These are phyloP conservation scores for Hemitrygon akajei DNA, from an alignment of 2,797 vertebrate genomes.

Conservation along the genomic window DNA sequence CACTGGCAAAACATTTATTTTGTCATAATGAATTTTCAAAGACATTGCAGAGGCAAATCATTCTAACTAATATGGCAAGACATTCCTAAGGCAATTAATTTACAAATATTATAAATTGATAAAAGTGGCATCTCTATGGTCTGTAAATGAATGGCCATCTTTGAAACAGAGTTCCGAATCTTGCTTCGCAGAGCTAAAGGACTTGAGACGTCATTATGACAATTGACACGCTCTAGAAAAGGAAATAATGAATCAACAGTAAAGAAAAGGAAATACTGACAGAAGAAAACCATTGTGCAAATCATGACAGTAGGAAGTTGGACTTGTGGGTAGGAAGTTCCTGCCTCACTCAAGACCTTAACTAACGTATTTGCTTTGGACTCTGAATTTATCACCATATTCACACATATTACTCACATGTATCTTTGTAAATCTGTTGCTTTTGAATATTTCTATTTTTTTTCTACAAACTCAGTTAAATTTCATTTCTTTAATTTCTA, in stretches of 20 bases:
- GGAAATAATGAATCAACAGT: constrained; percentile 18
- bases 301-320: not conserved
- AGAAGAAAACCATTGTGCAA: not conserved
- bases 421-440: not conserved
- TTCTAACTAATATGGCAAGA: not conserved
- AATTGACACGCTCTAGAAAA: not conserved
- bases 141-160: not conserved
- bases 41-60: not conserved
- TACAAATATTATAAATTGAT: not conserved
- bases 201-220: not conserved
- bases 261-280: not conserved
- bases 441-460: not conserved
- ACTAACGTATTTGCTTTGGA: not conserved
- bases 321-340: not conserved
- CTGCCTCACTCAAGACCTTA: not conserved
- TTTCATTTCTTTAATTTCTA: not conserved
- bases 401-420: not conserved
- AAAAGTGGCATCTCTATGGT: not conserved
- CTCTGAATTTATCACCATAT: not conserved
- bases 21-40: not conserved
- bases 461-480: not conserved
- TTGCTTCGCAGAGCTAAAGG: not conserved
- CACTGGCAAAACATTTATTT: not conserved
- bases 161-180: not conserved
- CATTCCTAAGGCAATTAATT: not conserved